These are phyloP conservation scores for Penaeus vannamei DNA, from an alignment of 1,140 invertebrate species.

Conservation along the genomic window DNA sequence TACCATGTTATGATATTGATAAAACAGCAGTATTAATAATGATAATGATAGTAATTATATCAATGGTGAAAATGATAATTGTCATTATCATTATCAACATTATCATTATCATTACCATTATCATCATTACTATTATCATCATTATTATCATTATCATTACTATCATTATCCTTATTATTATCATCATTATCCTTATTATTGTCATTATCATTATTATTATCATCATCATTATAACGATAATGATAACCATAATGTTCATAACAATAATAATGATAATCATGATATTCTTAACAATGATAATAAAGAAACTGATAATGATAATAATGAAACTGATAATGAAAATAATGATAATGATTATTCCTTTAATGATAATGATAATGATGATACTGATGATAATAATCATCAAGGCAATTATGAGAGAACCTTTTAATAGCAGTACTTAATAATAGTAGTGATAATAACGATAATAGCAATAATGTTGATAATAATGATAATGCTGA, in stretches of 20 bases:
- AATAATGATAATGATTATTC: not conserved
- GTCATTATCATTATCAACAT: no score
- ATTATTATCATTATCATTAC: no score
- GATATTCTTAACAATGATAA: not conserved
- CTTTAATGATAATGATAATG: slow-evolving; percentile 1
- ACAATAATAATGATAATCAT: slow-evolving; percentile 5
- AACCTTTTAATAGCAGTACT: not conserved
- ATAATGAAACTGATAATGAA: not conserved
- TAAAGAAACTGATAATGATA: not conserved
- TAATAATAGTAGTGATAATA: not conserved
- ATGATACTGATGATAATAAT: not conserved
- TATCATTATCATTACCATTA: no score
- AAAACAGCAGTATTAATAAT: no score
- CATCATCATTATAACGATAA: not conserved
- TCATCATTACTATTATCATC: no score
- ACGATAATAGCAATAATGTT: not conserved
- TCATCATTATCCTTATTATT: no score
- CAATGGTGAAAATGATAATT: not conserved
- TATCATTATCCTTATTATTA: not conserved
- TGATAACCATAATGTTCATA: not conserved
- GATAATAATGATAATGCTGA: not conserved
- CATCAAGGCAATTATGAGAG: no score
- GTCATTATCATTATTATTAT: not conserved
- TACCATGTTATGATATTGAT: no score
- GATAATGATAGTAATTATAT: no score